Conservation (phyloP, 2,888 invertebrate species). For the Eupithecia exiguata region DNA sequence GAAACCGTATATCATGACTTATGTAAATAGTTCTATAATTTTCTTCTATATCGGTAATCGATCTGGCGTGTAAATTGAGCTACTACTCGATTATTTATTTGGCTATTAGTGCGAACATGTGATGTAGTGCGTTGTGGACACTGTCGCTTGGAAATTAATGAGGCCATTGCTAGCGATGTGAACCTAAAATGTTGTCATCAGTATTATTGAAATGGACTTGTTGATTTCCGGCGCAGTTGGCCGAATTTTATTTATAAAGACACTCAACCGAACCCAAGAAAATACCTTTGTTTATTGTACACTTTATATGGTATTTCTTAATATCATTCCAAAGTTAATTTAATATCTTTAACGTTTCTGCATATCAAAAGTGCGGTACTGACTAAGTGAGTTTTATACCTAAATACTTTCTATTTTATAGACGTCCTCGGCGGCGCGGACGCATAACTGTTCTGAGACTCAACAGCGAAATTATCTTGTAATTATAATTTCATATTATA, state of each 20-base stretch:
- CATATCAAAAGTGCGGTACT: constrained; percentile 57
- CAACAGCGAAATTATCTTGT: constrained; percentile 80
- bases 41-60: constrained; percentile 74
- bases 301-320: constrained; percentile 79
- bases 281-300: constrained; percentile 49
- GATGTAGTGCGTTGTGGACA: constrained; percentile 75
- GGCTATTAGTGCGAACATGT: constrained; percentile 81
- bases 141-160: constrained; percentile 80
- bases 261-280: constrained; percentile 53
- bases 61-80: constrained; percentile 77
- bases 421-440: constrained; percentile 66
- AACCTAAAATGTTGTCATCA: constrained; percentile 67
- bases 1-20: constrained; percentile 78
- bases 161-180: constrained; percentile 71
- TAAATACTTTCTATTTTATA: constrained; percentile 73
- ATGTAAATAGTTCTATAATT: constrained; percentile 80
- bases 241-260: constrained; percentile 70
- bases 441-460: constrained; percentile 76
- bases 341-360: constrained; percentile 55
- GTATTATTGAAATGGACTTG: constrained; percentile 70
- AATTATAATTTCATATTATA: constrained; percentile 81
- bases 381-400: constrained; percentile 61
- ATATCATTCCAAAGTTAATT: constrained; percentile 77
- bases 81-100: constrained; percentile 79
- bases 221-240: constrained; percentile 77